A percentile compares a stretch with the other conserved stretches of the same genome.
These are phyloP conservation scores for Cylloceria caligata DNA, from an alignment of 2,888 invertebrate species.

Conservation along the genomic window DNA sequence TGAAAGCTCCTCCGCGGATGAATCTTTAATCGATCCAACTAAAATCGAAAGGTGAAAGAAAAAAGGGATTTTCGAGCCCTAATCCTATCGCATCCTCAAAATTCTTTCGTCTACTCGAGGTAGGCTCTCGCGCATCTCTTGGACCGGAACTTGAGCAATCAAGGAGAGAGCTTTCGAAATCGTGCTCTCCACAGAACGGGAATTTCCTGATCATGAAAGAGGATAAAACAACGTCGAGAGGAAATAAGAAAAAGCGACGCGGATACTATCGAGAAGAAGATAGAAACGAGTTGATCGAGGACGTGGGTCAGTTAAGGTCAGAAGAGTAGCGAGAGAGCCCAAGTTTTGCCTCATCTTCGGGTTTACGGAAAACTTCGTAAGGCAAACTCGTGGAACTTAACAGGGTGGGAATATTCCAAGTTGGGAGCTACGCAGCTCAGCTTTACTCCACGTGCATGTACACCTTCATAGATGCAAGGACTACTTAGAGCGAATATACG, in stretches of 20 bases:
- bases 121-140: background rate
- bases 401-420: conserved; percentile 51
- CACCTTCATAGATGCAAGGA: background rate
- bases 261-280: conserved; percentile 9
- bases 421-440: conserved; percentile 4
- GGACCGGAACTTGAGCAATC: conserved; percentile 24
- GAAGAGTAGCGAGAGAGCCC: conserved; percentile 25
- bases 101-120: background rate
- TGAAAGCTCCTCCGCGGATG: conserved; percentile 2
- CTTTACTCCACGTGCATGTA: background rate
- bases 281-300: conserved; percentile 19
- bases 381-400: conserved; percentile 44
- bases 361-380: conserved; percentile 36
- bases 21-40: conserved; percentile 2
- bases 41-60: background rate
- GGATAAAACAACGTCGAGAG: background rate
- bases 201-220: conserved; percentile 1
- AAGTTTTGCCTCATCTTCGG: conserved; percentile 45
- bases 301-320: conserved; percentile 51
- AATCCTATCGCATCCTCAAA: conserved; percentile 7
- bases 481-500: background rate
- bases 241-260: background rate
- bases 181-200: background rate
- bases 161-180: conserved; percentile 49
- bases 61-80: background rate